Base-by-base conservation (phyloP, 2,888 invertebrate genomes). In the Stegophylla sp. region DNA sequence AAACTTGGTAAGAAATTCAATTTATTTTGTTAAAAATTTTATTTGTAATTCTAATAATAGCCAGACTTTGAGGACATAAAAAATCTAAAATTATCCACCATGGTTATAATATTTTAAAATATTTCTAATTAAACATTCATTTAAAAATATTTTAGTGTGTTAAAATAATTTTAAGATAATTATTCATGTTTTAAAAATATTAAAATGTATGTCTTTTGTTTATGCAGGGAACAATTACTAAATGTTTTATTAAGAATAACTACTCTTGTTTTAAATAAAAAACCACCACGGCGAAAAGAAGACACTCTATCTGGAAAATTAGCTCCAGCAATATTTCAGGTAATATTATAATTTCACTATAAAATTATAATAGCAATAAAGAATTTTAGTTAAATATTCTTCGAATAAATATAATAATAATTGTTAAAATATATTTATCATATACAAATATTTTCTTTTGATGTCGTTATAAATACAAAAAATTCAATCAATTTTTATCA, bases 171-270 rank as follows among this genome's bases (percentile, higher is more conserved):
- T n/a, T n/a, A n/a, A n/a, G n/a, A n/a, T n/a, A n/a, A n/a, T n/a
- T n/a, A n/a, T n/a, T n/a, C n/a, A n/a, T n/a, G n/a, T n/a, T n/a
- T n/a, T n/a, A n/a, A n/a, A n/a, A n/a, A n/a, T n/a, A n/a, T n/a
- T n/a, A n/a, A n/a, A n/a, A n/a, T n/a, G n/a, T n/a, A n/a, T n/a
- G n/a, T n/a, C n/a, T n/a, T n/a, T 56, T 23, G 20, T 76, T 77
- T 82, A 84, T 86, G 82, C 87, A 94, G 93, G 94, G 95, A 96
- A 86, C 95, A 96, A 86, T 88, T 96, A 82, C 86, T 96, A 81
- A 86, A 93, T 83, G 95, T 97, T 66, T 88, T 98, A 84, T 88
- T 98, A 76, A 95, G 96, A 89, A 94, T 98, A 83, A 97, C 97
- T 3, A 94, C 96, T 0, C 89, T 95, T 82, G 95, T 97, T 71